Evolutionary conservation across 2,113 vertebrate genomes (phyloP), one percentile per base, ranked within the genome.

Genomic region (Rhabdomys dilectus): DNA sequence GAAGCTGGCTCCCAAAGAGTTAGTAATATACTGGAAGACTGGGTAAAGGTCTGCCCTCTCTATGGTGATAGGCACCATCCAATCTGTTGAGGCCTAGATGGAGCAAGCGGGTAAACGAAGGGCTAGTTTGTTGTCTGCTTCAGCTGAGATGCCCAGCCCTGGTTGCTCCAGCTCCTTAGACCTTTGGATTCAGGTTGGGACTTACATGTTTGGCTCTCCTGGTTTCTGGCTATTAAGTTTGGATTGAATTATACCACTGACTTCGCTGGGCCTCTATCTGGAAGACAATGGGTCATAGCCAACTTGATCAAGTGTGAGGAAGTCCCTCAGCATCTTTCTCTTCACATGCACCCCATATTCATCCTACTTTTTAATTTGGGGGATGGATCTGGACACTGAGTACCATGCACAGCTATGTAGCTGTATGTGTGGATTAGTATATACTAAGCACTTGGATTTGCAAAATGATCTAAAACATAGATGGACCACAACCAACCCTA

Each of bases 351-450:
- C 5, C 19, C 13, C 36, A 8, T 24, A 34, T 56, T 13, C n/a
- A 77, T 36, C 58, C 8, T 39, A 34, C 51, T 60, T 72, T 9
- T 81, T 34, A 16, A 78, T 39, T 84, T 39, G n/a, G n/a, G 80
- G 56, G 56, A 1, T 60, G 24, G 56, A 29, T 34, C 60, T 66
- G n/a, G 45, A 53, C 56, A 58, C 34, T 24, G 45, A 87, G 11
- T 73, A 75, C 42, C 12, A 39, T 1, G 26, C 7, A 39, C 15
- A 4, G 10, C 7, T n/a, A 19, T 21, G 13, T 58, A 15, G 24
- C 6, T 7, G 5, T 19, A 1, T 9, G 42, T 51, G 24, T 39
- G 24, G 16, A 1, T 36, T 1, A 36, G 2, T 39, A 29, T 1
- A 26, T 1, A 45, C 21, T 29, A 51, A 29, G n/a, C 7, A 34